Base-by-base conservation (phyloP, 2,888 invertebrate species). In the Protodeltote pygarga region DNA sequence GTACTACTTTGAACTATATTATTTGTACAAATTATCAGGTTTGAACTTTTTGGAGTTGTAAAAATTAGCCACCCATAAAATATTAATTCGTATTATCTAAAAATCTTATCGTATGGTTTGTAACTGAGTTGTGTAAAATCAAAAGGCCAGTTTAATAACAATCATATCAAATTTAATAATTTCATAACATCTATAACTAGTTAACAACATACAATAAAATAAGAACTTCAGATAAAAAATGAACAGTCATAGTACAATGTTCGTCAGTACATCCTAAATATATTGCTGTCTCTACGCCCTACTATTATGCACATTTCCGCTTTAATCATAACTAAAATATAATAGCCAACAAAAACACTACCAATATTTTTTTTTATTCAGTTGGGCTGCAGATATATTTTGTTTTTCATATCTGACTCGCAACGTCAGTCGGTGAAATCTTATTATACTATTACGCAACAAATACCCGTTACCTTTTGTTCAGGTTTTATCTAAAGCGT, bases 171-270 rank as follows among this genome's bases (percentile, higher is more conserved):
- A 68, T 74, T 71, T 67, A 59, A 66, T 65, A 67, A 65, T 80
- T 81, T 75, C 73, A 78, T 77, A 77, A 73, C 69, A 72, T 71
- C 77, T 89, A 91, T 71, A 91, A 91, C 90, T 91, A 91, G 91
- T 83, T 89, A 91, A 91, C 91, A 90, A 90, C 73, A 50, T 68
- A 50, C 52, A 72, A 42, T 52, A 50, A 57, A 72, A 42, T 52
- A 57, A 47, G 74, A 78, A 77, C 60, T 68, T 73, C 52, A 60
- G 59, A 71, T 57, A 57, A 59, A n/a, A n/a, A 71, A 68, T 63
- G 65, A 60, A 72, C 74, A 76, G 72, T 70, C 68, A 61, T 70
- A 55, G 40, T 65, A 69, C 45, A 57, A 58, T 59, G 42, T 62
- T 60, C 33, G 11, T 63, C 58, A 53, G 61, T 62, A 66, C 53